A percentile compares a stretch with the other conserved stretches of the same genome.
Conservation (phyloP, 2,113 vertebrate species). For the Plestiodon gilberti region DNA sequence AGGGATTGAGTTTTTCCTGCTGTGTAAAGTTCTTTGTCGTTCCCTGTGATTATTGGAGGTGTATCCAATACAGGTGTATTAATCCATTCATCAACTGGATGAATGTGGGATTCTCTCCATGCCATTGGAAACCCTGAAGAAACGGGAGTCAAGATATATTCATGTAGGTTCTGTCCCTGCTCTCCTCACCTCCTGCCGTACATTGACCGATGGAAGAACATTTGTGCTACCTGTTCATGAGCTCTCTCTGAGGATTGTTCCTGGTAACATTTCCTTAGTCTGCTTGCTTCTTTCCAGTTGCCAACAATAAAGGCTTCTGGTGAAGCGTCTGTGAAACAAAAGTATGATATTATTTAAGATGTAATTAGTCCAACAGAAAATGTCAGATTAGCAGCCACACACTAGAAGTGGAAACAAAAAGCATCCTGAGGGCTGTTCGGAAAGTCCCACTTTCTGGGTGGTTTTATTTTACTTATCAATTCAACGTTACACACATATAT, state of each 20-base stretch:
- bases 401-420: slow-evolving; percentile 54
- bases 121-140: too few species aligned
- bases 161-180: too few species aligned
- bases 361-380: slow-evolving; percentile 47
- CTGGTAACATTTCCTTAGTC: not conserved
- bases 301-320: slow-evolving; percentile 33
- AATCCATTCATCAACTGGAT: too few species aligned
- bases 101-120: too few species aligned
- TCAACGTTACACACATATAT: slow-evolving; percentile 58
- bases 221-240: not conserved
- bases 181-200: too few species aligned
- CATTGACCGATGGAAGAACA: too few species aligned
- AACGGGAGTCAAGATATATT: too few species aligned
- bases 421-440: slow-evolving; percentile 48
- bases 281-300: slow-evolving; percentile 39
- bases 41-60: too few species aligned
- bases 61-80: too few species aligned
- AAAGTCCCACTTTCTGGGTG: slow-evolving; percentile 63
- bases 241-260: not conserved
- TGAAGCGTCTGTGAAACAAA: slow-evolving; percentile 2
- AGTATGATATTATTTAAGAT: slow-evolving; percentile 56
- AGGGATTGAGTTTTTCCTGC: too few species aligned
- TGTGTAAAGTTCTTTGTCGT: too few species aligned
- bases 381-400: slow-evolving; percentile 44
- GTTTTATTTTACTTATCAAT: slow-evolving; percentile 56